phyloP scores from a whole-genome alignment of 1,140 invertebrate genomes.

The Drosophila rufa region DNA sequence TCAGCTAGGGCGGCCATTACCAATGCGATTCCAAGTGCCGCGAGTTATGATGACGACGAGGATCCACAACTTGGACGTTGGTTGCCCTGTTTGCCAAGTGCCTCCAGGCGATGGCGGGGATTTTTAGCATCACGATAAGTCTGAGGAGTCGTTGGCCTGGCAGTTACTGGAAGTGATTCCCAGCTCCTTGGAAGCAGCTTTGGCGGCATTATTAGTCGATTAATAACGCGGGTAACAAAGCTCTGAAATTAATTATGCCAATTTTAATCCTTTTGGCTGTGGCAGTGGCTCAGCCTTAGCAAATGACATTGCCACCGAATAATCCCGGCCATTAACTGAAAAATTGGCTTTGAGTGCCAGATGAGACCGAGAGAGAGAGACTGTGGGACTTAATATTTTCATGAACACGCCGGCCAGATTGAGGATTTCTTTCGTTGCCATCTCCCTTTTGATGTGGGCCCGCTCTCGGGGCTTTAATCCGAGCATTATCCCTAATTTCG shows the following conservation, averaged over 20 bases:
- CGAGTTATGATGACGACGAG: conserved; percentile 35
- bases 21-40: conserved; percentile 22
- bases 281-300: conserved; percentile 53
- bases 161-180: conserved; percentile 7
- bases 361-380: conserved; percentile 18
- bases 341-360: conserved; percentile 37
- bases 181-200: conserved; percentile 1
- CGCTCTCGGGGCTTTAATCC: conserved; percentile 12
- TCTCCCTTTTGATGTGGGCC: conserved; percentile 27
- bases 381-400: conserved; percentile 28
- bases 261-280: conserved; percentile 68
- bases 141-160: background rate
- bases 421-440: conserved; percentile 3
- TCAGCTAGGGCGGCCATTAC: conserved; percentile 14
- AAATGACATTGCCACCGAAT: conserved; percentile 65
- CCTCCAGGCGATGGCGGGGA: conserved; percentile 4
- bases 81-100: conserved; percentile 15
- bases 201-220: conserved; percentile 47
- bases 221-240: conserved; percentile 57
- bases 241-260: conserved; percentile 71
- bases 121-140: conserved; percentile 25
- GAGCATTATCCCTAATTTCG: conserved; percentile 60
- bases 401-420: conserved; percentile 34
- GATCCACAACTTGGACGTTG: conserved; percentile 6
- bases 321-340: conserved; percentile 65